phyloP scores from a whole-genome alignment of 2,888 invertebrate genomes.

The Torymus texanus region DNA sequence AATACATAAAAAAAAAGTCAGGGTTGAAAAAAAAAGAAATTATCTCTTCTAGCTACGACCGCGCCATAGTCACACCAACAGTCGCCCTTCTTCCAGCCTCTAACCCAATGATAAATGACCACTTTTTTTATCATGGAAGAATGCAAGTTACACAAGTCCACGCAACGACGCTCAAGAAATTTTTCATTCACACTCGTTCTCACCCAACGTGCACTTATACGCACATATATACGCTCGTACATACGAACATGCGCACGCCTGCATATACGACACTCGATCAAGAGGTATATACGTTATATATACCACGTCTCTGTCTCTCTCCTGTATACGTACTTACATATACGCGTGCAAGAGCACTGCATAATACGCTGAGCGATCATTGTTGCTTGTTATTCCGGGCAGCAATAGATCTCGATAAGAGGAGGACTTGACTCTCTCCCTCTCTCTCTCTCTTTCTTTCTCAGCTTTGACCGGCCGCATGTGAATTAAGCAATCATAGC shows the following conservation, averaged over 20 bases:
- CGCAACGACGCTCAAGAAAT: too few relatives aligned
- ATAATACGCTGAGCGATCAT: conserved; percentile 53
- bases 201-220: too few relatives aligned
- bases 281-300: conserved; percentile 3
- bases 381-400: conserved; percentile 67
- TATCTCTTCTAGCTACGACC: too few relatives aligned
- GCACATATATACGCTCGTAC: too few relatives aligned
- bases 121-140: background rate
- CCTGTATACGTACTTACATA: background rate
- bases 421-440: conserved; percentile 59
- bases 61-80: too few relatives aligned
- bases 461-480: conserved; percentile 65
- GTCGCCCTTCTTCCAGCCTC: too few relatives aligned
- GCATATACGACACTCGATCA: too few relatives aligned
- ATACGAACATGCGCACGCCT: too few relatives aligned
- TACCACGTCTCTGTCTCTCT: background rate
- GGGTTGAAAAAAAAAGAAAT: too few relatives aligned
- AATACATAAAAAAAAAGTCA: too few relatives aligned
- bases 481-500: conserved; percentile 71
- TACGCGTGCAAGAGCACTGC: conserved; percentile 14
- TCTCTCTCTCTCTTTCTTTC: background rate
- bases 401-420: conserved; percentile 70
- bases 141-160: background rate
- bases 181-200: conserved; percentile 9
- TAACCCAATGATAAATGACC: background rate